A percentile compares a stretch with the other conserved stretches of the same genome.
phyloP scores from a whole-genome alignment of 1,140 invertebrate species.

The Apolygus lucorum region DNA sequence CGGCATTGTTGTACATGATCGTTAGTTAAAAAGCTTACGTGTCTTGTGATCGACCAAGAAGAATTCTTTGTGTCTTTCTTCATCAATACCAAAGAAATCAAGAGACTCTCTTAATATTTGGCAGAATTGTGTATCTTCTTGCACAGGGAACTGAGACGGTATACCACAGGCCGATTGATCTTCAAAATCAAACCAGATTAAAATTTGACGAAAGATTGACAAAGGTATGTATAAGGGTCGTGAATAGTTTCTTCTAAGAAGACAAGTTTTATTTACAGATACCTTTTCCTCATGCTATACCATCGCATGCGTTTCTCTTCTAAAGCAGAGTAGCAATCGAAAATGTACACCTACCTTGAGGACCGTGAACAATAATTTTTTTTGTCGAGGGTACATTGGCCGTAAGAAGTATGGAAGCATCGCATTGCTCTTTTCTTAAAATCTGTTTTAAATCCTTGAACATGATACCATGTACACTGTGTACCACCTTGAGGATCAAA shows the following conservation, averaged over 20 bases:
- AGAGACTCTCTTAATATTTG: conserved; percentile 91
- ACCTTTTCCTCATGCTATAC: no score
- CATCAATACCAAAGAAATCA: conserved; percentile 95
- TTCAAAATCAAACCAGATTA: conserved; percentile 36
- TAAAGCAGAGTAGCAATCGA: no score
- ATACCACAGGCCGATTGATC: conserved; percentile 86
- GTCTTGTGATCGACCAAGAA: conserved; percentile 97
- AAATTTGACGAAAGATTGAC: not conserved
- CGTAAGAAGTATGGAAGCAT: conserved; percentile 92
- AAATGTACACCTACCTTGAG: conserved; percentile 51
- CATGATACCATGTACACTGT: conserved; percentile 96
- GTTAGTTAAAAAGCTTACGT: no score
- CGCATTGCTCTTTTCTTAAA: conserved; percentile 96
- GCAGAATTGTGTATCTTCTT: conserved; percentile 97
- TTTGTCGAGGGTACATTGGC: conserved; percentile 98
- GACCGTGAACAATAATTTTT: conserved; percentile 97
- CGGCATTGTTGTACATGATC: no score
- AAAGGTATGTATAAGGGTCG: no score
- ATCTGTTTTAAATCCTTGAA: conserved; percentile 99
- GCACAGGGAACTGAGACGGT: conserved; percentile 95
- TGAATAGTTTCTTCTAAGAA: no score
- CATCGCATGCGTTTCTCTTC: no score
- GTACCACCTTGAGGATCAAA: conserved; percentile 61
- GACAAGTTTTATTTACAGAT: no score
- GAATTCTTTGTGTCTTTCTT: conserved; percentile 78